phyloP scores from a whole-genome alignment of 2,888 invertebrate species.

The Sarcophaga rosellei region DNA sequence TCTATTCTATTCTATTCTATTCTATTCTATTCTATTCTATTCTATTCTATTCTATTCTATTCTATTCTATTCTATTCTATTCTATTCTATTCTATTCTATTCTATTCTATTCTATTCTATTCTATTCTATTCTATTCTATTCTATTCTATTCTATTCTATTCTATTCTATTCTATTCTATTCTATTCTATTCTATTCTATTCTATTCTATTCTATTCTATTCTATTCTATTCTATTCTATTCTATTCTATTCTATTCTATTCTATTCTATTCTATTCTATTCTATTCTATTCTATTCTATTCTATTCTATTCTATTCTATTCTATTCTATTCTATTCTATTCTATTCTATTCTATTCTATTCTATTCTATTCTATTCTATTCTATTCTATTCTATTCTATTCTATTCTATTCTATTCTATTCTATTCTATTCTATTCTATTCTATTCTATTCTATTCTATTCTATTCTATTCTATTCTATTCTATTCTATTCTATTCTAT shows the following conservation, averaged over 20 bases:
- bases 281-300: background rate
- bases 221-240: constrained; percentile 23
- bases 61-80: constrained; percentile 36
- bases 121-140: constrained; percentile 29
- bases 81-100: constrained; percentile 32
- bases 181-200: constrained; percentile 19
- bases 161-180: constrained; percentile 18
- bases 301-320: constrained; percentile 8
- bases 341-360: constrained; percentile 17
- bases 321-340: constrained; percentile 18
- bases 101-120: constrained; percentile 30
- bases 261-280: background rate
- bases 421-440: constrained; percentile 17
- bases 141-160: constrained; percentile 18
- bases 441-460: constrained; percentile 27
- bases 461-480: constrained; percentile 26
- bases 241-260: constrained; percentile 15
- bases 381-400: constrained; percentile 25
- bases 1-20: constrained; percentile 25
- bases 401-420: constrained; percentile 26
- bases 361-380: constrained; percentile 16
- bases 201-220: constrained; percentile 24
- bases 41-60: constrained; percentile 34
- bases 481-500: constrained; percentile 14
- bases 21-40: constrained; percentile 34